phyloP scores from a whole-genome alignment of 2,797 vertebrate species.

The Ctenopoma kingsleyae region DNA sequence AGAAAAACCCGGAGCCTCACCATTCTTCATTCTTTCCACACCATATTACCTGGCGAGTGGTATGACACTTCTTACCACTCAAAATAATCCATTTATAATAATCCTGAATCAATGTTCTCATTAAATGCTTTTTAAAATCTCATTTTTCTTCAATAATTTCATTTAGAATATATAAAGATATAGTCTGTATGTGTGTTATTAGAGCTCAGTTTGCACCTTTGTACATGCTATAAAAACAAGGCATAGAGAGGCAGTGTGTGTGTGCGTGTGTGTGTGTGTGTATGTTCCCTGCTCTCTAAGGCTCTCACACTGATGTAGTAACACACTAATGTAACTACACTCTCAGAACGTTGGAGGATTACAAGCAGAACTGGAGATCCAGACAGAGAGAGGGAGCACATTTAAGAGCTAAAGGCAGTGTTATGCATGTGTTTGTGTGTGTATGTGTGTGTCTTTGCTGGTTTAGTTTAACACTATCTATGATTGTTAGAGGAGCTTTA shows the following conservation, averaged over 20 bases:
- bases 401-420: slow-evolving; percentile 73
- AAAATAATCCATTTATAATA: slow-evolving; percentile 62
- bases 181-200: slow-evolving; percentile 74
- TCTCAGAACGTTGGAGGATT: slow-evolving; percentile 27
- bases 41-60: slow-evolving; percentile 19
- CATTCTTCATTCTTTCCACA: background rate
- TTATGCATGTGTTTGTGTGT: slow-evolving; percentile 29
- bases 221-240: slow-evolving; percentile 86
- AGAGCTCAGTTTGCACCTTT: slow-evolving; percentile 77
- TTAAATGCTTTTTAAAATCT: slow-evolving; percentile 77
- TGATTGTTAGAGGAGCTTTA: slow-evolving; percentile 70
- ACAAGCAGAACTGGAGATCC: slow-evolving; percentile 36
- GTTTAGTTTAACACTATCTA: slow-evolving; percentile 77
- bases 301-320: slow-evolving; percentile 42
- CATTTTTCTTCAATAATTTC: slow-evolving; percentile 66
- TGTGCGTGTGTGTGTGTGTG: slow-evolving; percentile 51
- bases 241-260: slow-evolving; percentile 76
- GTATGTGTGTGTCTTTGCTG: slow-evolving; percentile 66
- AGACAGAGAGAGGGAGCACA: slow-evolving; percentile 32
- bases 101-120: slow-evolving; percentile 71
- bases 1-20: slow-evolving; percentile 24
- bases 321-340: slow-evolving; percentile 10
- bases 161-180: slow-evolving; percentile 80
- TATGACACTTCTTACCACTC: slow-evolving; percentile 32
- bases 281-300: slow-evolving; percentile 37